A percentile compares a stretch with the other conserved stretches of the same genome.
Conservation (phyloP, 2,113 vertebrate genomes). For the Eclectus roratus region DNA sequence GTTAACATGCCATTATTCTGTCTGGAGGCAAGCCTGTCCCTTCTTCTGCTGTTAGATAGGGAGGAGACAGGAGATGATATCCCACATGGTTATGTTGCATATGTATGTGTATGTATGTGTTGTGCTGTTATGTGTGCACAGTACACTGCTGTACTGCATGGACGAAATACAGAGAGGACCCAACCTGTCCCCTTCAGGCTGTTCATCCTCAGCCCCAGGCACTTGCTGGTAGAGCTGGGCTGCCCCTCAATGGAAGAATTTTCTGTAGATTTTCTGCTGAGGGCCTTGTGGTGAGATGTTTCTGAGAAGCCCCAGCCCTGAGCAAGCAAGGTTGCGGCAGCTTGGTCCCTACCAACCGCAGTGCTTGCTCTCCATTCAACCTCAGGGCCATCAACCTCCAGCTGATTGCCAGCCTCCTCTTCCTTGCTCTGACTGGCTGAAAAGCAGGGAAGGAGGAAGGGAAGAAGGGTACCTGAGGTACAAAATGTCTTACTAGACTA, state of each 20-base stretch:
- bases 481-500: not conserved
- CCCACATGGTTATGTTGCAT: not conserved
- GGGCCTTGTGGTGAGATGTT: not conserved
- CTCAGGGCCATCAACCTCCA: rapidly evolving
- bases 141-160: not conserved
- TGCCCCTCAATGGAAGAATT: not conserved
- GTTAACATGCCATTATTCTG: not conserved
- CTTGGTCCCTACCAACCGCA: not conserved
- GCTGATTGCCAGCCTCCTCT: not conserved
- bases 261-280: not conserved
- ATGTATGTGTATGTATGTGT: not conserved
- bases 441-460: not conserved
- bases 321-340: not conserved
- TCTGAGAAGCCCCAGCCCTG: not conserved
- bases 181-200: not conserved
- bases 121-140: not conserved
- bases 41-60: not conserved
- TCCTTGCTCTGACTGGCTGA: not conserved
- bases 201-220: not conserved
- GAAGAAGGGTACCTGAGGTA: not conserved
- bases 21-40: not conserved
- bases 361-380: not conserved
- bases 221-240: not conserved
- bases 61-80: not conserved
- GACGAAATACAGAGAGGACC: not conserved